A percentile compares a stretch with the other conserved stretches of the same genome.
Evolutionary conservation across 2,888 invertebrate species (phyloP).

Genomic region (Linnaemya vulpina): DNA sequence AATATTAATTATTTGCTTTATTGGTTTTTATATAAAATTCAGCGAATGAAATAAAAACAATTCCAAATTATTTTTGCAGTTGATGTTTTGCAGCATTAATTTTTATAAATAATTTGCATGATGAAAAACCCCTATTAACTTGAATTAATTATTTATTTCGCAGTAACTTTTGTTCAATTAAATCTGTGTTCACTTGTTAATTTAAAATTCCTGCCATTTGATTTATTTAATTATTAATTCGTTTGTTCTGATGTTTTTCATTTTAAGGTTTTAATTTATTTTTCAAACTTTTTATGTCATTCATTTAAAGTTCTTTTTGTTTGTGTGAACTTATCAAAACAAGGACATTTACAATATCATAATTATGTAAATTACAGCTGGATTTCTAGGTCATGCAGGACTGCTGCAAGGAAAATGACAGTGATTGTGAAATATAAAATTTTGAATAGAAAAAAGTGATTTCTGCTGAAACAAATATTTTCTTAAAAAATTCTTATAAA

Average conservation of each 20-base stretch:
- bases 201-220: neutral
- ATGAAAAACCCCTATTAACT: too few species aligned
- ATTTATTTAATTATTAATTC: neutral
- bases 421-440: neutral
- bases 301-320: constrained; percentile 7
- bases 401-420: neutral
- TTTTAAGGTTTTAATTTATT: too few species aligned
- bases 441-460: too few species aligned
- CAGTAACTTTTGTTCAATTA: neutral
- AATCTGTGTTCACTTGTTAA: neutral
- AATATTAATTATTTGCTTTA: too few species aligned
- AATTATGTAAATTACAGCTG: constrained; percentile 1
- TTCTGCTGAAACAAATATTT: too few species aligned
- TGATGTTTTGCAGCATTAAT: too few species aligned
- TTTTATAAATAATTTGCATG: too few species aligned
- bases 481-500: neutral
- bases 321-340: constrained; percentile 4
- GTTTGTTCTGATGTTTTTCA: neutral
- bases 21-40: too few species aligned
- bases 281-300: constrained; percentile 27
- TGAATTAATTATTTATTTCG: neutral
- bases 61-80: too few species aligned
- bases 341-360: constrained; percentile 5
- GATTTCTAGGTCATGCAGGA: neutral
- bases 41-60: too few species aligned